Evolutionary conservation across 2,113 vertebrate genomes (phyloP).

Genomic region (Notarius quadriscutis): DNA sequence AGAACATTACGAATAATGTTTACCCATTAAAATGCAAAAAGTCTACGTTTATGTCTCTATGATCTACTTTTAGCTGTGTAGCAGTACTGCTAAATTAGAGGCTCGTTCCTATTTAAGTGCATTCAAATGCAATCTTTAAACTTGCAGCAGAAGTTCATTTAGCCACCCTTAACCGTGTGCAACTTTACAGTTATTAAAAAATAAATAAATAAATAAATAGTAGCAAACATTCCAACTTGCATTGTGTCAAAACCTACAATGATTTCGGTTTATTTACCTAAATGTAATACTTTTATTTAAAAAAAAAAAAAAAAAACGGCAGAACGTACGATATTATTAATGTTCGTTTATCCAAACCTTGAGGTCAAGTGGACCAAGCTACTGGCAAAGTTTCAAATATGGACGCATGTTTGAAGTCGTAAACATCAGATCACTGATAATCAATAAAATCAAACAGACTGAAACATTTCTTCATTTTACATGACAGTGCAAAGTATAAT

Average conservation of each 20-base stretch:
- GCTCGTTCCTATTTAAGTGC: not conserved
- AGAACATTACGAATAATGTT: not conserved
- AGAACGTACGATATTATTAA: not conserved
- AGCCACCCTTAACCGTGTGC: not conserved
- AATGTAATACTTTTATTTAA: not conserved
- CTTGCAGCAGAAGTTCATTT: slow-evolving; percentile 43
- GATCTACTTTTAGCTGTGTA: not conserved
- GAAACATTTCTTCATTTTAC: not conserved
- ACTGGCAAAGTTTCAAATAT: not conserved
- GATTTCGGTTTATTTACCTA: not conserved
- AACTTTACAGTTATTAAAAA: not conserved
- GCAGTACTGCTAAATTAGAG: not conserved
- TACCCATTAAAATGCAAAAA: not conserved
- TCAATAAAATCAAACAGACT: not conserved
- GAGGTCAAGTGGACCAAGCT: not conserved
- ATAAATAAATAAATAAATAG: not conserved
- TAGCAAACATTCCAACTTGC: slow-evolving; percentile 26
- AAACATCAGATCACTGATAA: not conserved
- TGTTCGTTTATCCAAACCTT: not conserved
- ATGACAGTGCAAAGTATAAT: not conserved
- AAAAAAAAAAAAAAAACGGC: not conserved
- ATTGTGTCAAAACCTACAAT: slow-evolving; percentile 28
- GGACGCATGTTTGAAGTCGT: not conserved
- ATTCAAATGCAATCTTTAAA: not conserved
- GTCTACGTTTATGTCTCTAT: not conserved